Evolutionary conservation across 2,888 invertebrate genomes (phyloP).

Genomic region (Cephus pygmeus): DNA sequence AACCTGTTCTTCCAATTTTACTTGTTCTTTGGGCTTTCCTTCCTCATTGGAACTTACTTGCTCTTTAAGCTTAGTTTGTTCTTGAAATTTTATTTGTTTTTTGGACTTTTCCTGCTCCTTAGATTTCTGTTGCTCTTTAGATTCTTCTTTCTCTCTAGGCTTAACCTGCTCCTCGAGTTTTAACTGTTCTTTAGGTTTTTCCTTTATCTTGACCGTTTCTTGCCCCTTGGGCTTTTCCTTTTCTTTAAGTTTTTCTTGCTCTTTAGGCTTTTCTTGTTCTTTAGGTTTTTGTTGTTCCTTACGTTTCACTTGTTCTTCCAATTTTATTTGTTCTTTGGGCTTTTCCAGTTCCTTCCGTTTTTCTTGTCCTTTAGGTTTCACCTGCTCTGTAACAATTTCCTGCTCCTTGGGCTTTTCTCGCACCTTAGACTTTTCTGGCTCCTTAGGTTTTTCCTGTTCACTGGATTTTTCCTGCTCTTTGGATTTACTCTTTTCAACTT

Average conservation of each 20-base stretch:
- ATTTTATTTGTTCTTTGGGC: no score
- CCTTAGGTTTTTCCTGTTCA: constrained; percentile 66
- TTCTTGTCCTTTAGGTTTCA: constrained; percentile 45
- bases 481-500: constrained; percentile 28
- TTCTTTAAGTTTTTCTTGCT: constrained; percentile 56
- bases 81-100: constrained; percentile 48
- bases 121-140: constrained; percentile 3
- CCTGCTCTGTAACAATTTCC: constrained; percentile 28
- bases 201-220: not conserved
- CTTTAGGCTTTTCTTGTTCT: constrained; percentile 31
- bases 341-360: not conserved
- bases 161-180: not conserved
- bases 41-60: constrained; percentile 61
- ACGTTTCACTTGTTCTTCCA: not conserved
- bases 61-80: constrained; percentile 43
- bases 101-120: constrained; percentile 62
- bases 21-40: constrained; percentile 19
- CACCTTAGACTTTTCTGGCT: constrained; percentile 50
- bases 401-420: constrained; percentile 56
- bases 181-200: not conserved
- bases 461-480: constrained; percentile 57
- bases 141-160: not conserved
- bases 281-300: constrained; percentile 60
- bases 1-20: constrained; percentile 8
- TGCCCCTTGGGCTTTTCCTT: constrained; percentile 49